Conservation (phyloP, 2,797 vertebrate genomes). For the Avahi laniger region DNA sequence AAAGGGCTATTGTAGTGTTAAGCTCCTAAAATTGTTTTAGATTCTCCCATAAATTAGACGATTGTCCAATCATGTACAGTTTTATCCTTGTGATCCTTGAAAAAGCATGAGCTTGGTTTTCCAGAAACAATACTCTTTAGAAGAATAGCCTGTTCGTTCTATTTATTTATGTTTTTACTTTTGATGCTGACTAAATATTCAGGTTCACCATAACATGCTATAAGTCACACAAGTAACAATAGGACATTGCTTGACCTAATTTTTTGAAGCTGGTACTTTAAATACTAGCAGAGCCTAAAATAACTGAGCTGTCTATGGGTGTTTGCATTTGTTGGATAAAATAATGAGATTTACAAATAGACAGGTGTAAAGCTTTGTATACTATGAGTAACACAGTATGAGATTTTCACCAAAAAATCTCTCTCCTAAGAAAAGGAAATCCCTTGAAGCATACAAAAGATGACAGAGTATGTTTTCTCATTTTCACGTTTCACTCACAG, state of each 20-base stretch:
- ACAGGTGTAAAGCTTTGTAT: background rate
- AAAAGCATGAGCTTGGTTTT: conserved; percentile 55
- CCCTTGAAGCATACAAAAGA: background rate
- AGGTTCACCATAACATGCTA: background rate
- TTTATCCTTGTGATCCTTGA: conserved; percentile 36
- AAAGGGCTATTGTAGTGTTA: conserved; percentile 71
- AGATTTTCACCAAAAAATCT: background rate
- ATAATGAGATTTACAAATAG: background rate
- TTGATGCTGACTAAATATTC: conserved; percentile 35
- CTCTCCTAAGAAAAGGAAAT: background rate
- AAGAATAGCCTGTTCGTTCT: background rate
- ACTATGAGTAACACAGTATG: background rate
- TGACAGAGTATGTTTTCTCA: background rate
- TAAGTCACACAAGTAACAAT: conserved; percentile 2
- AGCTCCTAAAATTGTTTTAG: conserved; percentile 79
- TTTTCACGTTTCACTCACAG: background rate
- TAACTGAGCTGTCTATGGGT: background rate
- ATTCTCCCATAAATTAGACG: conserved; percentile 69
- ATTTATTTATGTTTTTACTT: background rate
- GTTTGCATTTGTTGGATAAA: background rate
- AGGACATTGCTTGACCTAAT: background rate
- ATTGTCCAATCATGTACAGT: conserved; percentile 56
- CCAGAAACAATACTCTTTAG: conserved; percentile 43
- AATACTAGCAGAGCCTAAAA: background rate
- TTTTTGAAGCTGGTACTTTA: background rate